Conservation (phyloP, 2,113 vertebrate genomes). For the Alligator mississippiensis region DNA sequence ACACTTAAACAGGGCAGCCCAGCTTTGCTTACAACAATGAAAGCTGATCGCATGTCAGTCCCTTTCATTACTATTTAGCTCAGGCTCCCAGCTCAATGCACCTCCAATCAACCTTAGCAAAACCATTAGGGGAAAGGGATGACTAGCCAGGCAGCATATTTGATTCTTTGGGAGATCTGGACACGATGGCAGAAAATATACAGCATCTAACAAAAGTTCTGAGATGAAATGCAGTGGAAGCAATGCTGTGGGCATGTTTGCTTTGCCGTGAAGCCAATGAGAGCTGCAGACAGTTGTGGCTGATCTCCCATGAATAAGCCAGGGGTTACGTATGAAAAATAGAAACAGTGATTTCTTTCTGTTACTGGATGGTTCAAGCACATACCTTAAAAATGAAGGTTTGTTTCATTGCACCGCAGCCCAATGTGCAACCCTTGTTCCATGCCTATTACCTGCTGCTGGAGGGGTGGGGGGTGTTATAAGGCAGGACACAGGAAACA, state of each 20-base stretch:
- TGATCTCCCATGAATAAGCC: not conserved
- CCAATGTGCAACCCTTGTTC: not conserved
- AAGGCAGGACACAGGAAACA: constrained; percentile 18
- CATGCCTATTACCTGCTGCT: not conserved
- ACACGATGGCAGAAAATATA: not conserved
- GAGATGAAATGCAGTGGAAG: not conserved
- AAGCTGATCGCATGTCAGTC: not conserved
- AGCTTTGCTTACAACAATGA: not conserved
- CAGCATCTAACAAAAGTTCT: not conserved
- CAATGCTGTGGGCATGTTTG: not conserved
- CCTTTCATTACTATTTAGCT: not conserved
- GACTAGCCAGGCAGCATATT: not conserved
- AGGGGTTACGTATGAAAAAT: not conserved
- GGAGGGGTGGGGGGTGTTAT: not conserved
- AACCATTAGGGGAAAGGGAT: constrained; percentile 11
- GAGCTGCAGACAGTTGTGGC: not conserved
- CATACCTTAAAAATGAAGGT: not conserved
- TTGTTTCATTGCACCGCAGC: not conserved
- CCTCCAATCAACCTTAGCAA: constrained; percentile 38
- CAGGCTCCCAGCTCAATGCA: not conserved
- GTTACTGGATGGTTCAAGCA: not conserved
- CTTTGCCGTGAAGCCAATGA: not conserved
- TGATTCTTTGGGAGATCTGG: not conserved
- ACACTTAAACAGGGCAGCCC: not conserved
- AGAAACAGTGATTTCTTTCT: not conserved